Evolutionary conservation across 2,888 invertebrate genomes (phyloP), one percentile per base, ranked within the genome.

Genomic region (Callyntrura guangdongensis): DNA sequence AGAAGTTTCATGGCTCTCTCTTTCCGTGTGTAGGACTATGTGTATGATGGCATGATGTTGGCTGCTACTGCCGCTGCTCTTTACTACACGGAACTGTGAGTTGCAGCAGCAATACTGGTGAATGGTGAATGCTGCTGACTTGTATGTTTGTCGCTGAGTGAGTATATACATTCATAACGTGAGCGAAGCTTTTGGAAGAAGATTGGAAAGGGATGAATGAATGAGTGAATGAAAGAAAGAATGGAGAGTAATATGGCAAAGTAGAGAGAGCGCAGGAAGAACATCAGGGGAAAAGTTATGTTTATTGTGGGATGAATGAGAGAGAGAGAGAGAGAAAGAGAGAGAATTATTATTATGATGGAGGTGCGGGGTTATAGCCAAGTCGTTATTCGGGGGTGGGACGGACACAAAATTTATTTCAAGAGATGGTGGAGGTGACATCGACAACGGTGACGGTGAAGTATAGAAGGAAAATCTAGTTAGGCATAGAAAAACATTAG

Each of bases 291-390:
- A 91, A 89, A 87, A 91, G 87, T 89, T 87, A 86, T 91, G 90
- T 92, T 90, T 90, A 91, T 91, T 92, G 89, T 89, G 90, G 90
- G 89, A 87, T 87, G 91, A 91, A 84, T 85, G 87, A 88, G 72
- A 91, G 90, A 87, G 85, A 90, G 36, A 36, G 36, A 36, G 6
- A 36, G 36, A 36, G 79, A 61, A 74, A 86, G 36, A 86, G 53
- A 86, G 85, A 87, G 82, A 86, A 77, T 83, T 86, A 64, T 83
- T 72, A 77, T 81, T 84, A 77, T 87, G 72, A 87, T 67, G 81
- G 61, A 85, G 89, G 89, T 86, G 90, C 84, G 90, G 81, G 87
- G 87, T 88, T 59, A 61, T 69, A 67, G 27, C 84, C 64, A 72
- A 69, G 86, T 81, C 84, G 88, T 89, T 89, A 90, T 84, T 85